These are phyloP conservation scores for Euwallacea fornicatus DNA, from an alignment of 1,140 invertebrate species.

Conservation along the genomic window DNA sequence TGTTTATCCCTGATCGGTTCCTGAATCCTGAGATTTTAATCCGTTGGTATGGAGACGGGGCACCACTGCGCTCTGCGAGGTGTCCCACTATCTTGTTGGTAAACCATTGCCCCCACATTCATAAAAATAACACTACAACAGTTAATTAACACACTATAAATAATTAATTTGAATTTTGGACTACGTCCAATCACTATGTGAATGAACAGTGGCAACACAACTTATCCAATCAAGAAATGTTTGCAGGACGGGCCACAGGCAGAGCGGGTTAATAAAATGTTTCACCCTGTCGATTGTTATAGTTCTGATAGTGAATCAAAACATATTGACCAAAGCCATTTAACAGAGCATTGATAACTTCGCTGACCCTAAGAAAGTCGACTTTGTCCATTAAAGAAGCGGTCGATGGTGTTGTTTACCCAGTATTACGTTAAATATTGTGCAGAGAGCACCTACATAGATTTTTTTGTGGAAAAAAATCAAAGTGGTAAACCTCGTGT, in stretches of 20 bases:
- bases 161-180: no score
- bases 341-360: slow-evolving; percentile 29
- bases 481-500: no score
- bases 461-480: not conserved
- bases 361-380: slow-evolving; percentile 33
- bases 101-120: no score
- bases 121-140: no score
- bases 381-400: slow-evolving; percentile 40
- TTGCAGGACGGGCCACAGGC: not conserved
- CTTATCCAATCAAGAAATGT: not conserved
- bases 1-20: no score
- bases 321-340: slow-evolving; percentile 35
- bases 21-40: no score
- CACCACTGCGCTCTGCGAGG: no score
- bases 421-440: slow-evolving; percentile 24
- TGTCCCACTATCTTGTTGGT: no score
- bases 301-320: slow-evolving; percentile 24
- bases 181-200: no score
- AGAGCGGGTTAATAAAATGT: not conserved
- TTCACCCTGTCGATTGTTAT: slow-evolving; percentile 12
- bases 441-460: slow-evolving; percentile 5
- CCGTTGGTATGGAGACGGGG: no score
- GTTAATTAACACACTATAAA: no score
- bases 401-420: slow-evolving; percentile 23
- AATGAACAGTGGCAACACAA: no score